Base-by-base conservation (phyloP, 2,797 vertebrate genomes). In the Percopsis omiscomaycus region DNA sequence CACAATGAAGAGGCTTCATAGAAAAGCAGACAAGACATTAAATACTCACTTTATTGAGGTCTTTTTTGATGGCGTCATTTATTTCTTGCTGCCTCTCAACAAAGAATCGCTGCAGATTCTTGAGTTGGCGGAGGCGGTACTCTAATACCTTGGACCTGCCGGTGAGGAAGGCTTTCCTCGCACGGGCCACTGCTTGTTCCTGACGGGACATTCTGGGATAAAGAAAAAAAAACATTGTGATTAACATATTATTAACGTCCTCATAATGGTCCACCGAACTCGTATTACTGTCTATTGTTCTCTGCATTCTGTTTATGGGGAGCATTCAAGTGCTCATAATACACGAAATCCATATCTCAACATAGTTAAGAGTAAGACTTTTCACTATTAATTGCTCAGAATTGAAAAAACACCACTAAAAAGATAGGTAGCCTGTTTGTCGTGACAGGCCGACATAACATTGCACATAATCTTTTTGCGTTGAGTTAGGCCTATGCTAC, bases 111-210 rank as follows among this genome's bases (percentile, higher is more conserved):
- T 89, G 84, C 44, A 98, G 83, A 45, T 92, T 94, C 76, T 93
- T 92, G 45, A 98, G 91, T 87, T 97, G 96, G 69, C 72, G 76
- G 15, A 95, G 70, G 32, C 96, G 89, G 91, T 97, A 89, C 64
- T 95, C 93, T 75, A 97, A 73, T 1, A 87, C 58, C 60, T 89
- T 94, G 16, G 92, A 91, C 71, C 89, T 84, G 55, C 96, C 94
- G 0, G 92, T 92, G 49, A 59, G 64, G 82, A 96, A 98, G 45
- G 94, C 94, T 0, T 83, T 91, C 49, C 95, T 91, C 14, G 95
- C 94, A 5, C 68, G 55, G 4, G 88, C 90, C 68, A 98, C 93
- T 0, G 79, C 78, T 53, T 86, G 75, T 80, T 94, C 86, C 78
- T 93, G 91, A 80, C 85, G 91, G 59, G 91, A 93, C 93, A 94